A percentile compares a stretch with the other conserved stretches of the same genome.
Conservation (phyloP, 2,113 vertebrate species). For the Oxyura jamaicensis region DNA sequence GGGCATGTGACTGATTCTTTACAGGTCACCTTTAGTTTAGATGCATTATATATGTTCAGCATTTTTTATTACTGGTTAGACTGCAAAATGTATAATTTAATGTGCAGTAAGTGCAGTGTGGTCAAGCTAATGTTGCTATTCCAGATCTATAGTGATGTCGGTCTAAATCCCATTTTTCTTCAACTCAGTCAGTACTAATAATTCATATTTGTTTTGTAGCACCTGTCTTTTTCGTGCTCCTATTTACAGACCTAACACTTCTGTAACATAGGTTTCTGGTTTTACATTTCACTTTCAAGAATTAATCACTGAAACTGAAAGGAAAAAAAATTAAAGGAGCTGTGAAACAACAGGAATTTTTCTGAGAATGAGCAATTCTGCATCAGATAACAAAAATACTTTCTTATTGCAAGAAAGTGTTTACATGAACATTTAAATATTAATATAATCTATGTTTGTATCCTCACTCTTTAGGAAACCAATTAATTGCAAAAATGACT, state of each 20-base stretch:
- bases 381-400: neutral
- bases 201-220: neutral
- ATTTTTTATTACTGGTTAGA: slow-evolving; percentile 48
- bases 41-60: slow-evolving; percentile 39
- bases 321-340: neutral
- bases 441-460: neutral
- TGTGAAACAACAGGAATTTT: neutral
- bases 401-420: neutral
- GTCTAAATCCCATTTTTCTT: neutral
- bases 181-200: neutral
- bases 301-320: neutral
- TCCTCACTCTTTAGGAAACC: neutral
- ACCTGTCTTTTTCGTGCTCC: neutral
- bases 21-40: slow-evolving; percentile 58
- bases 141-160: neutral
- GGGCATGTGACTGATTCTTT: neutral
- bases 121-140: slow-evolving; percentile 30
- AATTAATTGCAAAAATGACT: neutral
- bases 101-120: slow-evolving; percentile 32
- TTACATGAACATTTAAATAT: neutral
- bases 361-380: neutral
- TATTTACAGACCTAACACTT: neutral
- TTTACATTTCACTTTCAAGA: neutral
- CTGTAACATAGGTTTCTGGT: neutral
- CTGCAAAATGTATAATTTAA: slow-evolving; percentile 21